Percentiles rank a stretch among this genome's conserved stretches.
Evolutionary conservation across 2,888 invertebrate genomes (phyloP).

Genomic region (Bellardia pandia): DNA sequence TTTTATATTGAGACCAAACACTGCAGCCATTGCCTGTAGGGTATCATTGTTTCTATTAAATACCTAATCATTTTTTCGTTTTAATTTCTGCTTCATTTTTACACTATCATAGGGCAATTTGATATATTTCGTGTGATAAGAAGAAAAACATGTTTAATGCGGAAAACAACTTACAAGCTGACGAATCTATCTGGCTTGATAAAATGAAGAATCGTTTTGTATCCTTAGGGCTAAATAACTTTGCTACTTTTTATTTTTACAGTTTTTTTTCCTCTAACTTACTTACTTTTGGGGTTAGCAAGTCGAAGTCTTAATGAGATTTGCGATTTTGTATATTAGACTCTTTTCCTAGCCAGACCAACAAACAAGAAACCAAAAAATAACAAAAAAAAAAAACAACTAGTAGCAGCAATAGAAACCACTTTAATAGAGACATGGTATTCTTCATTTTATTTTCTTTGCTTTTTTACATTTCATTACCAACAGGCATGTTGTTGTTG

Average conservation of each 20-base stretch:
- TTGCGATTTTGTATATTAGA: conserved; percentile 62
- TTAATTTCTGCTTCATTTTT: conserved; percentile 34
- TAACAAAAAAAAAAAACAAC: neutral
- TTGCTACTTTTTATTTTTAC: conserved; percentile 29
- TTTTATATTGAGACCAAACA: neutral
- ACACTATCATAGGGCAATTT: conserved; percentile 61
- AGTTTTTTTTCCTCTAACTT: conserved; percentile 21
- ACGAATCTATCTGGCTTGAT: conserved; percentile 72
- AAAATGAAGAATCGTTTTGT: conserved; percentile 72
- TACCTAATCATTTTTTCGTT: neutral
- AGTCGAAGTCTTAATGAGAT: conserved; percentile 72
- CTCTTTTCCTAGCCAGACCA: neutral
- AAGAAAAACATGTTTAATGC: conserved; percentile 65
- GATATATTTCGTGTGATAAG: conserved; percentile 74
- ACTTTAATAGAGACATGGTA: conserved; percentile 66
- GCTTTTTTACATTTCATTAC: conserved; percentile 39
- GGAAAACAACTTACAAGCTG: conserved; percentile 73
- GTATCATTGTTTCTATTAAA: conserved; percentile 18
- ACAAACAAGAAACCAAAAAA: neutral
- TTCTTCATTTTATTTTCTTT: conserved; percentile 24
- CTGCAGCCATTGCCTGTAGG: neutral
- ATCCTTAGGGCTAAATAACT: conserved; percentile 66
- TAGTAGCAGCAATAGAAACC: conserved; percentile 55
- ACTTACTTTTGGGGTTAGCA: conserved; percentile 66
- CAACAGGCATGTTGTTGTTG: conserved; percentile 56